Conservation (phyloP, 2,797 vertebrate species). For the Pangasius djambal region DNA sequence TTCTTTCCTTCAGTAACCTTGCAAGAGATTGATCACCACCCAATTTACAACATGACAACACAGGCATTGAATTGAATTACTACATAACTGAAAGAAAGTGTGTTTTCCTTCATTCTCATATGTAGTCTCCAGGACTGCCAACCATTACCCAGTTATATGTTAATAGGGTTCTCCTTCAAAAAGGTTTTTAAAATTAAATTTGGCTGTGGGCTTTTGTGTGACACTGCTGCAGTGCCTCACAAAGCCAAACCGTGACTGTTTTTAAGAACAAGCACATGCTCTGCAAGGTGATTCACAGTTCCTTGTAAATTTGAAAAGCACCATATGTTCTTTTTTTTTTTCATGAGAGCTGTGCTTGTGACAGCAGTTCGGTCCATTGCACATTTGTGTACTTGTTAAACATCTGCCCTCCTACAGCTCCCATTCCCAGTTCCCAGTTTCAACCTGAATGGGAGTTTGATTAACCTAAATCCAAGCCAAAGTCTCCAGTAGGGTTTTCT, state of each 20-base stretch:
- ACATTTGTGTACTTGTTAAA: conserved; percentile 68
- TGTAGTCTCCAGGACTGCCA: background rate
- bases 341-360: conserved; percentile 63
- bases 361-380: conserved; percentile 63
- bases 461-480: background rate
- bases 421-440: background rate
- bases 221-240: background rate
- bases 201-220: background rate
- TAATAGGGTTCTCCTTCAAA: background rate
- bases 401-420: conserved; percentile 64
- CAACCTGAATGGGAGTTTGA: background rate
- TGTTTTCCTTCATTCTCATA: background rate
- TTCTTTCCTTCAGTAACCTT: background rate
- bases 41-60: background rate
- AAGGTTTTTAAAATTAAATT: conserved; percentile 7
- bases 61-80: background rate
- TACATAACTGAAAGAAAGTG: background rate
- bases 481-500: background rate
- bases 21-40: background rate
- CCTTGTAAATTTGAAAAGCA: conserved; percentile 38
- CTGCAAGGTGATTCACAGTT: conserved; percentile 30
- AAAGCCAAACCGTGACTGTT: conserved; percentile 25
- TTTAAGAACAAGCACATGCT: conserved; percentile 12
- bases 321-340: conserved; percentile 54
- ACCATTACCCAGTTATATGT: background rate